Conservation (phyloP, 2,113 vertebrate species). For the Catagonus wagneri region DNA sequence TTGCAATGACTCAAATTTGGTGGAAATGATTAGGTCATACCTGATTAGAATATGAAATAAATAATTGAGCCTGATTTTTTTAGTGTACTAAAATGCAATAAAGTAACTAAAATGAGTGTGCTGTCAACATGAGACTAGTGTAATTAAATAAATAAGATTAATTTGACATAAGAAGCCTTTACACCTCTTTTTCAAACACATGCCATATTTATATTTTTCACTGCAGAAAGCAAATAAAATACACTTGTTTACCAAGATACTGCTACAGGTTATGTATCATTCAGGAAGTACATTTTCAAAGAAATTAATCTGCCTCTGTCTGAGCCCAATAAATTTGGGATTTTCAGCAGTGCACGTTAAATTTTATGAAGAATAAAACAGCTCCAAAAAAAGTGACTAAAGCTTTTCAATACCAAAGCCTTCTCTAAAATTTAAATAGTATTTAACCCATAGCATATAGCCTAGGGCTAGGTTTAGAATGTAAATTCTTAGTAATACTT, state of each 20-base stretch:
- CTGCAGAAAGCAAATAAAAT: background rate
- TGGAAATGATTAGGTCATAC: background rate
- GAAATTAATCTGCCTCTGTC: background rate
- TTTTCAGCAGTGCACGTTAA: background rate
- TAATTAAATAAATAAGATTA: slow-evolving; percentile 62
- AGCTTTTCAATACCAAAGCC: background rate
- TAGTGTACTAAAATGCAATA: background rate
- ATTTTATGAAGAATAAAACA: background rate
- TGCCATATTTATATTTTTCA: slow-evolving; percentile 26
- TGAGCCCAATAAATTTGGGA: background rate
- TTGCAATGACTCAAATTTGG: background rate
- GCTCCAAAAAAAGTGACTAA: background rate
- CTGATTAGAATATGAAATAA: background rate
- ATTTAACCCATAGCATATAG: background rate
- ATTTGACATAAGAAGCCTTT: background rate
- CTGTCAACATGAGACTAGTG: background rate
- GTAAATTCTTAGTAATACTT: background rate
- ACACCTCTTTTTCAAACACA: slow-evolving; percentile 8
- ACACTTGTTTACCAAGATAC: background rate
- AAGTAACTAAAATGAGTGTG: background rate
- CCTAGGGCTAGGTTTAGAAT: background rate
- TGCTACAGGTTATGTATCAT: background rate
- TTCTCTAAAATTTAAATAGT: background rate
- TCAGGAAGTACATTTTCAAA: background rate
- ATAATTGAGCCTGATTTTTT: background rate